Conservation (phyloP, 1,140 invertebrate species). For the Apis laboriosa region DNA sequence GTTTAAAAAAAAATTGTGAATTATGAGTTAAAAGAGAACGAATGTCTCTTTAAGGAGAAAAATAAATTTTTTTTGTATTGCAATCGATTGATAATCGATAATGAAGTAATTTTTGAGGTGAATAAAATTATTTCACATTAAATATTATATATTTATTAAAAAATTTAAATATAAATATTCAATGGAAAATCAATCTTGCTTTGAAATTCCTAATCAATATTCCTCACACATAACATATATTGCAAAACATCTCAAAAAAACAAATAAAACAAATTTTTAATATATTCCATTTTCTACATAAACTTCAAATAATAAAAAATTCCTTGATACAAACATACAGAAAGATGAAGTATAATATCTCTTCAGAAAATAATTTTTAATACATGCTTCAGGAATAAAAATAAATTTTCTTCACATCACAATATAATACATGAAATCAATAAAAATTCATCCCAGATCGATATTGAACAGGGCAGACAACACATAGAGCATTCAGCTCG, state of each 20-base stretch:
- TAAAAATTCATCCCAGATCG: neutral
- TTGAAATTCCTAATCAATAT: neutral
- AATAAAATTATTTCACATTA: too few relatives aligned
- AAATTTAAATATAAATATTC: neutral
- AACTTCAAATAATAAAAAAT: neutral
- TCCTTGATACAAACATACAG: neutral
- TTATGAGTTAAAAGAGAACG: too few relatives aligned
- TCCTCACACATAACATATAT: neutral
- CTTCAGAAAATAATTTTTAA: neutral
- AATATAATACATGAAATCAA: conserved; percentile 1
- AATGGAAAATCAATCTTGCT: neutral
- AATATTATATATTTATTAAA: neutral
- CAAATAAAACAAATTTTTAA: neutral
- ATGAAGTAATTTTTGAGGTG: too few relatives aligned
- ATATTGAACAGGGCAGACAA: conserved; percentile 14
- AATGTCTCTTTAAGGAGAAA: too few relatives aligned
- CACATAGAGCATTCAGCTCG: neutral
- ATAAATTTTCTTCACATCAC: neutral
- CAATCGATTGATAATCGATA: too few relatives aligned
- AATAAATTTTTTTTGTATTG: too few relatives aligned
- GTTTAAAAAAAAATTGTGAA: too few relatives aligned
- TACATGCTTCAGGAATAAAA: neutral
- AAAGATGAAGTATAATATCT: neutral
- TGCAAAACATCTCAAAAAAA: neutral
- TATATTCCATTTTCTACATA: neutral